Percentiles rank a stretch among this genome's conserved stretches.
These are phyloP conservation scores for Trichonephila inaurata DNA, from an alignment of 1,140 invertebrate species.

Conservation along the genomic window DNA sequence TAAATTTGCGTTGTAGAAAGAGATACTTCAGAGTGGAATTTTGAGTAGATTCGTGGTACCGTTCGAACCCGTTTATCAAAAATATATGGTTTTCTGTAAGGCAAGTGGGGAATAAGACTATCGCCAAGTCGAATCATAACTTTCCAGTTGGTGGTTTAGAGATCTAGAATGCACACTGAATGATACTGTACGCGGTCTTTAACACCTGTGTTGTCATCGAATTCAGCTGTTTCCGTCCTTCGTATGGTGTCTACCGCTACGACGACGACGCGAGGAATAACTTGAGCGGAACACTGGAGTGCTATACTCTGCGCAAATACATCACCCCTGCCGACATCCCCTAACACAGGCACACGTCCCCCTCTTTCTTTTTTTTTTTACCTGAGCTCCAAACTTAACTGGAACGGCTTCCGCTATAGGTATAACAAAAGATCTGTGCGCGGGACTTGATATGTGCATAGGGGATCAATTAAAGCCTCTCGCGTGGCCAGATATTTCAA, in stretches of 20 bases:
- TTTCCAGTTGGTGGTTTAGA: background rate
- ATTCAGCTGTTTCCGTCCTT: conserved; percentile 70
- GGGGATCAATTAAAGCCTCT: conserved; percentile 60
- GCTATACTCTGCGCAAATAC: conserved; percentile 42
- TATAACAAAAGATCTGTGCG: background rate
- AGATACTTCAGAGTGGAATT: too few species aligned
- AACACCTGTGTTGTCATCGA: conserved; percentile 67
- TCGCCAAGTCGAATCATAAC: background rate
- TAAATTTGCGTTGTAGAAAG: too few species aligned
- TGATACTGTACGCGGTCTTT: background rate
- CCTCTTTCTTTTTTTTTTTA: background rate
- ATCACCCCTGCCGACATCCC: conserved; percentile 7
- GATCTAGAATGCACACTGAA: background rate
- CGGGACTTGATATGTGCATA: background rate
- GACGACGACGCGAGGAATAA: conserved; percentile 12
- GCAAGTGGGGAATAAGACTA: background rate
- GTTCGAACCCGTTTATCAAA: background rate
- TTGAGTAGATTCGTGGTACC: too few species aligned
- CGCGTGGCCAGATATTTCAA: conserved; percentile 63
- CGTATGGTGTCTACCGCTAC: conserved; percentile 53
- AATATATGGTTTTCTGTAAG: background rate
- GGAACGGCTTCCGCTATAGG: conserved; percentile 68
- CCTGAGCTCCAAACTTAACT: conserved; percentile 27
- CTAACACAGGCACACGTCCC: background rate
- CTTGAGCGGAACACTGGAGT: conserved; percentile 66